phyloP scores from a whole-genome alignment of 2,113 vertebrate genomes.

The Numenius arquata region DNA sequence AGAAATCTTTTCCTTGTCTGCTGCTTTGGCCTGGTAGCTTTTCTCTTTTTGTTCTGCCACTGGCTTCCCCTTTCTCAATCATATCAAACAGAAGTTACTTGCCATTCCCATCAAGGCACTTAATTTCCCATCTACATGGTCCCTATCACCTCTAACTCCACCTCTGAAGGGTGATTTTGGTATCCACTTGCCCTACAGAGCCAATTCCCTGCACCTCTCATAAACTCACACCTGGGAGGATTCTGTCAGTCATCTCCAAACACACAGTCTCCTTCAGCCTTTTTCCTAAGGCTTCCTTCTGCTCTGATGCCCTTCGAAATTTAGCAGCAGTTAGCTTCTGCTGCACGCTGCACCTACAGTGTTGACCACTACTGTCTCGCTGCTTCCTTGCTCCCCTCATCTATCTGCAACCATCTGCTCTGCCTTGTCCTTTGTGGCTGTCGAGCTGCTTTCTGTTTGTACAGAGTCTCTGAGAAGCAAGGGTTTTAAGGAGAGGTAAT shows the following conservation, averaged over 20 bases:
- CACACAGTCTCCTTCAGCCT: not conserved
- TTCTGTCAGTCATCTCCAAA: not conserved
- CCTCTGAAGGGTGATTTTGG: not conserved
- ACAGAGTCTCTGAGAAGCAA: not conserved
- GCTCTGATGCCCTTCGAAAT: not conserved
- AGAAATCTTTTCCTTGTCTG: not conserved
- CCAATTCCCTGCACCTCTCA: not conserved
- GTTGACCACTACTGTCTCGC: not conserved
- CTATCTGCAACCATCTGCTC: not conserved
- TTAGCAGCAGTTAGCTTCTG: not conserved
- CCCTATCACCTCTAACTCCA: not conserved
- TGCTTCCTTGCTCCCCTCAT: not conserved
- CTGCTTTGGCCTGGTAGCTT: not conserved
- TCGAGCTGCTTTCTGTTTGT: not conserved
- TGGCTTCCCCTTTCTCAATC: not conserved
- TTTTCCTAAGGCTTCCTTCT: not conserved
- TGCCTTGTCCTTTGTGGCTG: not conserved
- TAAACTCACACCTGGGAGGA: not conserved
- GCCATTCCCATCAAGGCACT: not conserved
- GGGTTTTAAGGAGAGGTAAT: not conserved
- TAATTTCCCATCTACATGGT: not conserved
- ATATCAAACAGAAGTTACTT: not conserved
- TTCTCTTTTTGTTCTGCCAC: not conserved
- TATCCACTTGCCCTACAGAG: not conserved
- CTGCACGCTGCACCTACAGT: accelerated